Conservation (phyloP, 2,797 vertebrate genomes). For the Lagocephalus sceleratus region DNA sequence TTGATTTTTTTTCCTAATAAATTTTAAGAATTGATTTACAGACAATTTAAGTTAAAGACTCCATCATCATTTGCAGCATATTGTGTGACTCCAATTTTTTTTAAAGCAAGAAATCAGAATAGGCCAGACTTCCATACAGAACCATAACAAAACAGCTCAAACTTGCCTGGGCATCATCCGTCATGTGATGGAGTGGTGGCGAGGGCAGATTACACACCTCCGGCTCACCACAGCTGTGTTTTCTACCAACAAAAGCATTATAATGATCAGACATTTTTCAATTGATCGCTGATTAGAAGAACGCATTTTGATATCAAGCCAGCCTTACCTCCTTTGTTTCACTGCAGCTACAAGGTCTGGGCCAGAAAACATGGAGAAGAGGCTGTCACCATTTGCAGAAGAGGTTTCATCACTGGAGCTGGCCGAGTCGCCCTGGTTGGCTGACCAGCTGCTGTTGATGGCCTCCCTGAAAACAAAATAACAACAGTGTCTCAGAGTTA, state of each 20-base stretch:
- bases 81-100: no score
- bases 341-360: conserved; percentile 97
- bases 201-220: conserved; percentile 90
- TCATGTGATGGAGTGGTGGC: conserved; percentile 85
- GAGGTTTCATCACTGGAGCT: conserved; percentile 99
- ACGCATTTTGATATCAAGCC: background rate
- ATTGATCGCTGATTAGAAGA: no score
- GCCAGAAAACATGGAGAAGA: conserved; percentile 99
- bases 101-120: background rate
- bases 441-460: conserved; percentile 90
- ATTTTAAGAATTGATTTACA: no score
- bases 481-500: background rate
- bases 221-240: conserved; percentile 96
- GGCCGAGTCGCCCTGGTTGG: conserved; percentile 95
- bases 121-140: background rate
- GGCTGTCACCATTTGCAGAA: conserved; percentile 95
- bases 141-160: background rate
- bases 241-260: conserved; percentile 69
- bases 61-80: no score
- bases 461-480: conserved; percentile 75
- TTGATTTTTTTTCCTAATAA: no score
- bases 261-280: background rate
- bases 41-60: no score
- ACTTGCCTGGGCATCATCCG: conserved; percentile 89
- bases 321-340: conserved; percentile 89